These are phyloP conservation scores for Petrocephalus microphthalmus DNA, from an alignment of 2,113 vertebrate species.

Conservation along the genomic window DNA sequence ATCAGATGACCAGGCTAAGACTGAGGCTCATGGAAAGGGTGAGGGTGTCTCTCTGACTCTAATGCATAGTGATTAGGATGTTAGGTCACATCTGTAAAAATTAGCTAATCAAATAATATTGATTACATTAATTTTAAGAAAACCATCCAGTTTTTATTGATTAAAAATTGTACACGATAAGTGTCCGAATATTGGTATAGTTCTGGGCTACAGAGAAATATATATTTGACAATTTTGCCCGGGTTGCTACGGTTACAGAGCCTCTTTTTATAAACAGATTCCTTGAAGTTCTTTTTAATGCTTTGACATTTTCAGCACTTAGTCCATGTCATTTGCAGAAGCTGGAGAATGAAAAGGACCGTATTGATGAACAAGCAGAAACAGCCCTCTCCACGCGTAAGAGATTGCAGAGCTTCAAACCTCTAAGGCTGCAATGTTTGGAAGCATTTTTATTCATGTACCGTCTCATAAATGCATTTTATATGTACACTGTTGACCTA, in stretches of 20 bases:
- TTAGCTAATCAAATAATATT: neutral
- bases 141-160: neutral
- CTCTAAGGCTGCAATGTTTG: neutral
- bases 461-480: neutral
- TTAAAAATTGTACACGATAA: neutral
- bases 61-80: neutral
- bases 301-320: neutral
- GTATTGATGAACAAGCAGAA: constrained; percentile 45
- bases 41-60: constrained; percentile 4
- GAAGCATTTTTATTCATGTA: neutral
- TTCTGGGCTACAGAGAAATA: neutral
- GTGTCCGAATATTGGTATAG: neutral
- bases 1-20: constrained; percentile 65
- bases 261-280: neutral
- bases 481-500: neutral
- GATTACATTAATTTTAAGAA: neutral
- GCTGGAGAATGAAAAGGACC: constrained; percentile 64
- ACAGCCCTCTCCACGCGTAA: constrained; percentile 55
- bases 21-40: constrained; percentile 74
- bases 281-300: neutral
- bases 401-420: constrained; percentile 8
- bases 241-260: neutral
- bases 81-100: neutral
- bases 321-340: constrained; percentile 51
- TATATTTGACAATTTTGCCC: neutral